These are phyloP conservation scores for Acholoe squamosa DNA, from an alignment of 2,888 invertebrate species.

Conservation along the genomic window DNA sequence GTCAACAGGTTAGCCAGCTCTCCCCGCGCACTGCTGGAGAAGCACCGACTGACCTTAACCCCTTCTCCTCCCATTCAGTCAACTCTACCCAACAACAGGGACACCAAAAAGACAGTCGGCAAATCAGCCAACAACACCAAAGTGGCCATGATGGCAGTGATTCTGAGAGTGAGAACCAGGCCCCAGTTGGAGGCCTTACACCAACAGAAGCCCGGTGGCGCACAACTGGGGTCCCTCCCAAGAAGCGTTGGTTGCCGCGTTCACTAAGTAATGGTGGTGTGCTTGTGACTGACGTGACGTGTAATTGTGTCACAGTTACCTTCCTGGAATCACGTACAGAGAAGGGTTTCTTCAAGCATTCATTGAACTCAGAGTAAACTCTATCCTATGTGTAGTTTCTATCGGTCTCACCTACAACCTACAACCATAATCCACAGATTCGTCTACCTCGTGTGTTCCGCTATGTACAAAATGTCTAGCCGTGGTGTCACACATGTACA, in stretches of 20 bases:
- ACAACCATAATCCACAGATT: neutral
- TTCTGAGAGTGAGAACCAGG: constrained; percentile 49
- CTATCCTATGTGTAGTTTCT: neutral
- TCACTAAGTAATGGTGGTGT: constrained; percentile 69
- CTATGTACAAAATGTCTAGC: neutral
- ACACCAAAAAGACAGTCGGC: neutral
- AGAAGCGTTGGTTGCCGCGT: constrained; percentile 62
- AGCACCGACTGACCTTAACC: constrained; percentile 10
- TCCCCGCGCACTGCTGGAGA: constrained; percentile 26
- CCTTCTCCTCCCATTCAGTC: neutral
- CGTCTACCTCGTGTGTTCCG: neutral
- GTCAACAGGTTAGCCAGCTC: constrained; percentile 33
- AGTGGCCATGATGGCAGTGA: constrained; percentile 11
- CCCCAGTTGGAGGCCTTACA: neutral
- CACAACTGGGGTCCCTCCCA: constrained; percentile 42
- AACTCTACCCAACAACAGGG: neutral
- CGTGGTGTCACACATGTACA: neutral
- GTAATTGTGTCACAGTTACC: constrained; percentile 75
- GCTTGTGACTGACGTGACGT: constrained; percentile 77
- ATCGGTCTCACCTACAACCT: neutral
- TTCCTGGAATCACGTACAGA: constrained; percentile 76
- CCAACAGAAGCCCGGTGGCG: constrained; percentile 57
- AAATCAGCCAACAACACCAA: neutral
- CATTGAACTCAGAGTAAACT: constrained; percentile 6
- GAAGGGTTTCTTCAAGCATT: constrained; percentile 75